phyloP scores from a whole-genome alignment of 2,113 vertebrate genomes.

The Takifugu bimaculatus region DNA sequence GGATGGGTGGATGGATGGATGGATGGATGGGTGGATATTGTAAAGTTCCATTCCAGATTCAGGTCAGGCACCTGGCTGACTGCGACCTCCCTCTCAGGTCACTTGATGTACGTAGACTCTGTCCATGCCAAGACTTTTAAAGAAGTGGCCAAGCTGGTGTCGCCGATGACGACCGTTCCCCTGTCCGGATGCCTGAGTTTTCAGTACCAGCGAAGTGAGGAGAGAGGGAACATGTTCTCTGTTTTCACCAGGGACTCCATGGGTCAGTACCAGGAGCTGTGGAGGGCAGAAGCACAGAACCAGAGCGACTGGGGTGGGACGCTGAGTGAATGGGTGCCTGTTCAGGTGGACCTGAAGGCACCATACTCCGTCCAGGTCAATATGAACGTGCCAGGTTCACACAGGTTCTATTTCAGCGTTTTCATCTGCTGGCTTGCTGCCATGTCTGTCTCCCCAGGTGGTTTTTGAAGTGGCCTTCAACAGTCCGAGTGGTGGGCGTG shows the following conservation, averaged over 20 bases:
- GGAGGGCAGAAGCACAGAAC: constrained; percentile 72
- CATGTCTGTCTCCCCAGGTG: constrained; percentile 67
- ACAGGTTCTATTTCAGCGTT: too few relatives aligned
- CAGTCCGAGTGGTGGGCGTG: constrained; percentile 83
- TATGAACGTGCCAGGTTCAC: not conserved
- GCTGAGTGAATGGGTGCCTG: constrained; percentile 75
- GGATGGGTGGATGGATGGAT: too few relatives aligned
- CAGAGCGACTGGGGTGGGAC: constrained; percentile 41
- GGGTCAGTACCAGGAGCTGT: constrained; percentile 91
- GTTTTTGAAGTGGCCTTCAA: constrained; percentile 96
- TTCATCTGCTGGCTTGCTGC: not conserved
- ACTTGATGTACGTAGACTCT: constrained; percentile 95
- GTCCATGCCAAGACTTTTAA: constrained; percentile 85
- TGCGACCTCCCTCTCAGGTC: constrained; percentile 69
- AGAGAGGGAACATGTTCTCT: constrained; percentile 80
- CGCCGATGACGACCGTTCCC: constrained; percentile 80
- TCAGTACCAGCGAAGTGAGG: constrained; percentile 83
- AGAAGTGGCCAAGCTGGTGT: constrained; percentile 90
- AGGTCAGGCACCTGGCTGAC: too few relatives aligned
- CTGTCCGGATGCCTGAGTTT: constrained; percentile 91
- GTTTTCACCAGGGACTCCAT: constrained; percentile 82
- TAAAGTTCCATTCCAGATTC: too few relatives aligned
- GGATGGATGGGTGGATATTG: too few relatives aligned
- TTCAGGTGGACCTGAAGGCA: constrained; percentile 84
- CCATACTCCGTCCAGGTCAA: constrained; percentile 87